phyloP scores from a whole-genome alignment of 2,888 invertebrate genomes.

The Habroteleia sp. region DNA sequence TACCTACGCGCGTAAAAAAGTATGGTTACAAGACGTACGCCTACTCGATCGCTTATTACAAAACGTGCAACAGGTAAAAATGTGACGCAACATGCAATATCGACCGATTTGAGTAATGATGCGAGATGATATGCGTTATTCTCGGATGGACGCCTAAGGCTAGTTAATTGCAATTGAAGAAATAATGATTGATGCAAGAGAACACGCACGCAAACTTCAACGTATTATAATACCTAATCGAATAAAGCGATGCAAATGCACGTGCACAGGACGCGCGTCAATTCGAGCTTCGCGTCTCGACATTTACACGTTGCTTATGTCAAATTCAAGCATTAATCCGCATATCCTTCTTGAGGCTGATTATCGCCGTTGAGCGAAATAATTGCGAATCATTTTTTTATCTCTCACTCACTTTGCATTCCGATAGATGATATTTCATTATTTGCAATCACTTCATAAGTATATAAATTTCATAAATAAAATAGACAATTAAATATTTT shows the following conservation, averaged over 20 bases:
- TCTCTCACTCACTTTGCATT: too few relatives aligned
- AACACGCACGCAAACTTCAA: slow-evolving; percentile 49
- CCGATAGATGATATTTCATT: too few relatives aligned
- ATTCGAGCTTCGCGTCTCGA: slow-evolving; percentile 20
- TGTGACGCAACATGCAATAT: slow-evolving; percentile 55
- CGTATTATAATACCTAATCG: slow-evolving; percentile 58
- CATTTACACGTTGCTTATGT: slow-evolving; percentile 44
- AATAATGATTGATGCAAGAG: slow-evolving; percentile 51
- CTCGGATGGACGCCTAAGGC: slow-evolving; percentile 47
- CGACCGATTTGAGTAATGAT: slow-evolving; percentile 57
- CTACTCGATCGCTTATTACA: slow-evolving; percentile 47
- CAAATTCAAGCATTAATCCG: slow-evolving; percentile 69
- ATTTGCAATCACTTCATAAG: too few relatives aligned
- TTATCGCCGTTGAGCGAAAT: slow-evolving; percentile 66
- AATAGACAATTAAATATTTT: too few relatives aligned
- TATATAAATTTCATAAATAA: too few relatives aligned
- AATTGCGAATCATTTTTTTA: slow-evolving; percentile 27
- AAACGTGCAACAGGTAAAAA: slow-evolving; percentile 59
- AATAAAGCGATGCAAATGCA: slow-evolving; percentile 52
- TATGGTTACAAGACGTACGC: slow-evolving; percentile 42
- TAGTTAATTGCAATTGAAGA: slow-evolving; percentile 55
- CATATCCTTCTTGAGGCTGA: slow-evolving; percentile 61
- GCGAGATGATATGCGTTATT: slow-evolving; percentile 58
- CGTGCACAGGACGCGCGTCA: slow-evolving; percentile 38
- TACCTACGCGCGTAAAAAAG: slow-evolving; percentile 32